These are phyloP conservation scores for Polydrusus cervinus DNA, from an alignment of 2,888 invertebrate species.

Conservation along the genomic window DNA sequence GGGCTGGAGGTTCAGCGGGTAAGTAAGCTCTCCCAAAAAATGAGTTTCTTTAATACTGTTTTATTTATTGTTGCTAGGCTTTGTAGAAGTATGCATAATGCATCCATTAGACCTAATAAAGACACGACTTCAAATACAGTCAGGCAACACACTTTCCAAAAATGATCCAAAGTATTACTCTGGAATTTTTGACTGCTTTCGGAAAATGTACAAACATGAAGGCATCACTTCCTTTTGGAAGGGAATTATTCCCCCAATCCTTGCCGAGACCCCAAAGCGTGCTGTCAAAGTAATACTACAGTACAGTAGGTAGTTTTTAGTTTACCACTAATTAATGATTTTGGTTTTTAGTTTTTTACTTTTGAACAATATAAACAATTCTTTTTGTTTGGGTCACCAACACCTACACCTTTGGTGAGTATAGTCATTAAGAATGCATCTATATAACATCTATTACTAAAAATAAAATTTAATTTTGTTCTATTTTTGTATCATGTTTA, in stretches of 20 bases:
- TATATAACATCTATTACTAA: not conserved
- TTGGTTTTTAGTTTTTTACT: constrained; percentile 82
- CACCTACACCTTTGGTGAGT: constrained; percentile 85
- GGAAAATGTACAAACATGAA: constrained; percentile 90
- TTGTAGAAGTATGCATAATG: constrained; percentile 96
- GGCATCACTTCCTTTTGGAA: constrained; percentile 92
- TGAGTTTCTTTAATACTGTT: not conserved
- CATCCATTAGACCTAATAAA: constrained; percentile 96
- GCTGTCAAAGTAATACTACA: constrained; percentile 82
- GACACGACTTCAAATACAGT: constrained; percentile 89
- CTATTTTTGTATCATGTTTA: constrained; percentile 15
- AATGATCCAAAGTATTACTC: constrained; percentile 77
- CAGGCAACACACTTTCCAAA: constrained; percentile 67
- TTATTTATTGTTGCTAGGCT: constrained; percentile 75
- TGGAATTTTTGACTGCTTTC: constrained; percentile 90
- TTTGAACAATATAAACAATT: constrained; percentile 94
- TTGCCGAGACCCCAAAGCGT: constrained; percentile 96
- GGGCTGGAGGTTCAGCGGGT: constrained; percentile 93
- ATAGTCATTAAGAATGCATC: constrained; percentile 28
- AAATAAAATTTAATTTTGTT: constrained; percentile 11
- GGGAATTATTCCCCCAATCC: constrained; percentile 93
- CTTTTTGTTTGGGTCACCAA: constrained; percentile 84
- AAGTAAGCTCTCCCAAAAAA: constrained; percentile 48
- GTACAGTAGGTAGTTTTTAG: constrained; percentile 12
- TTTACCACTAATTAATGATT: constrained; percentile 52